phyloP scores from a whole-genome alignment of 2,797 vertebrate species.

The Sebastes cheni region DNA sequence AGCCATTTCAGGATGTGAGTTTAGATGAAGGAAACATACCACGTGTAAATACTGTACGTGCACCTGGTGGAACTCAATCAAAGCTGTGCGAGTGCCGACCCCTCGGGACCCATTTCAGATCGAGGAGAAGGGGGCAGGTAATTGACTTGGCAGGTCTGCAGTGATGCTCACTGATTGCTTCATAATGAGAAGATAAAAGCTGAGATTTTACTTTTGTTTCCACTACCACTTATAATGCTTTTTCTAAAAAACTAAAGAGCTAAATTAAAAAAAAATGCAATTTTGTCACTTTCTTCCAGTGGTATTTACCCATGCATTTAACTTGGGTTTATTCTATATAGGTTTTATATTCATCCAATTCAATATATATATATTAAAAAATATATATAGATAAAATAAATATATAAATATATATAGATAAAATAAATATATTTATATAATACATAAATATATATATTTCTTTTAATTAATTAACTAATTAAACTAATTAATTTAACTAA shows the following conservation, averaged over 20 bases:
- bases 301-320: background rate
- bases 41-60: constrained; percentile 54
- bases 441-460: no score
- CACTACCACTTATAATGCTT: background rate
- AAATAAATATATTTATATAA: no score
- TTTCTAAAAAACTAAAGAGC: background rate
- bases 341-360: no score
- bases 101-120: constrained; percentile 26
- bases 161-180: constrained; percentile 11
- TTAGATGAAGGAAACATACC: constrained; percentile 56
- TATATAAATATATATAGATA: no score
- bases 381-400: no score
- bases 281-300: background rate
- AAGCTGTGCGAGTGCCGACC: constrained; percentile 33
- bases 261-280: background rate
- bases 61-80: constrained; percentile 69
- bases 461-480: no score
- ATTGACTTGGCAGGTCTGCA: constrained; percentile 43
- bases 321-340: background rate
- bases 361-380: no score
- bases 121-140: constrained; percentile 8
- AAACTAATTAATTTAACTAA: no score
- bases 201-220: background rate
- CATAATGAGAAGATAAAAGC: constrained; percentile 20
- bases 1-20: constrained; percentile 62